Evolutionary conservation across 2,797 vertebrate genomes (phyloP), one percentile per base, ranked within the genome.

Genomic region (Sylvia borin): DNA sequence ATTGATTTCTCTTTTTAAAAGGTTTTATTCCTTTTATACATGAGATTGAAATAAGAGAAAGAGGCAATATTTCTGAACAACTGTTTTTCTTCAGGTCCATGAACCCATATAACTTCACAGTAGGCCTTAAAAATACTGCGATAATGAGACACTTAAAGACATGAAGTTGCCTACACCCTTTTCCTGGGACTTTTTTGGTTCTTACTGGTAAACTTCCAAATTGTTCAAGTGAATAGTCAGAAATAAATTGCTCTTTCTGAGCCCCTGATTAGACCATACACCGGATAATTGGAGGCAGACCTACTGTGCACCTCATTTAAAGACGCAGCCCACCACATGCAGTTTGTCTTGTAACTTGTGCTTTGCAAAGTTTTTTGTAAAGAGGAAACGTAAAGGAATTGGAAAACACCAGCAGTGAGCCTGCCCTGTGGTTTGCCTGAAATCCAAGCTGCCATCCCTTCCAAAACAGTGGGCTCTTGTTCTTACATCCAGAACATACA

Each of bases 211-310:
- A 94, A 95, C 42, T 93, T 90, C 85, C 94, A 96, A 67, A 92
- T 82, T 89, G 53, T 57, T 87, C 88, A 76, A 94, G 74, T 86
- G 89, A 92, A 91, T 92, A 95, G 34, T 47, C 53, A 90, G 60
- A 82, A 95, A 93, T 84, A 83, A 96, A 95, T 82, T 95, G 90
- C 55, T 93, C 70, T 81, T 92, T 92, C 88, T 76, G 85, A 72
- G 83, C 34, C 62, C 60, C 45, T 73, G 76, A 91, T 93, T 81
- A 90, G 70, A 90, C 55, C 5, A 3, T 81, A 84, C 50, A 57
- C 42, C 61, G 74, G 80, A 67, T 86, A 96, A 92, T 31, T 75
- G 40, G 3, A 81, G 58, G 71, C 91, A 95, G 74, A 76, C 87
- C 85, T 73, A 40, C 82, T 73, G 82, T 72, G 84, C 74, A 71